A percentile compares a stretch with the other conserved stretches of the same genome.
These are phyloP conservation scores for Dendrolimus houi DNA, from an alignment of 2,888 invertebrate genomes.

Conservation along the genomic window DNA sequence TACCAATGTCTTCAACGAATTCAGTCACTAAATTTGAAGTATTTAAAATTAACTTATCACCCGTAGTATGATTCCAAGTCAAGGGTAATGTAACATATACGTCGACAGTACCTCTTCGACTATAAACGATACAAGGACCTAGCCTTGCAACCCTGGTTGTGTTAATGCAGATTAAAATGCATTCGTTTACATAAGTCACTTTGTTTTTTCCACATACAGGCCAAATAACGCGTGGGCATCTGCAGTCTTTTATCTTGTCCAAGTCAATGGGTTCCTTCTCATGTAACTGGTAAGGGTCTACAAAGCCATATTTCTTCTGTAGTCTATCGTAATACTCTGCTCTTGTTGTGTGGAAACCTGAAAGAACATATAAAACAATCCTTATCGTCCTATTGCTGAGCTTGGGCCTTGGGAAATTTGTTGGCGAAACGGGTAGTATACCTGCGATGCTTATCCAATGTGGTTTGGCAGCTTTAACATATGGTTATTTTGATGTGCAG, in stretches of 20 bases:
- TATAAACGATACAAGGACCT: constrained; percentile 29
- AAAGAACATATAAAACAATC: neutral
- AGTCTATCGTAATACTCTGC: neutral
- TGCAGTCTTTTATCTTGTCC: constrained; percentile 3
- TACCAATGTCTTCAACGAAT: neutral
- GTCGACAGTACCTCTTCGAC: constrained; percentile 9
- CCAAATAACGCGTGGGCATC: constrained; percentile 32
- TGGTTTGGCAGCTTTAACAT: too few relatives aligned
- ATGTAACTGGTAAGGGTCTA: constrained; percentile 3
- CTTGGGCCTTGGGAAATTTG: too few relatives aligned
- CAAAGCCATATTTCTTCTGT: neutral
- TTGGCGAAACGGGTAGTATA: too few relatives aligned
- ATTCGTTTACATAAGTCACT: constrained; percentile 27
- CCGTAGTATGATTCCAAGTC: constrained; percentile 2
- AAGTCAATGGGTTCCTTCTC: constrained; percentile 1
- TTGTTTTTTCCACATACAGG: constrained; percentile 22
- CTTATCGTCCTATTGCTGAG: too few relatives aligned
- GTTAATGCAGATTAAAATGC: constrained; percentile 24
- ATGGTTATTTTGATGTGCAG: too few relatives aligned
- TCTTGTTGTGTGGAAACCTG: neutral
- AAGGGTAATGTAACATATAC: constrained; percentile 5
- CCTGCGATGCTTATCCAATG: too few relatives aligned
- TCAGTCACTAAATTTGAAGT: neutral
- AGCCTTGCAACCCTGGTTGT: constrained; percentile 8
- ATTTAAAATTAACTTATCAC: neutral